Conservation (phyloP, 2,888 invertebrate genomes). For the Erpobdella octoculata region DNA sequence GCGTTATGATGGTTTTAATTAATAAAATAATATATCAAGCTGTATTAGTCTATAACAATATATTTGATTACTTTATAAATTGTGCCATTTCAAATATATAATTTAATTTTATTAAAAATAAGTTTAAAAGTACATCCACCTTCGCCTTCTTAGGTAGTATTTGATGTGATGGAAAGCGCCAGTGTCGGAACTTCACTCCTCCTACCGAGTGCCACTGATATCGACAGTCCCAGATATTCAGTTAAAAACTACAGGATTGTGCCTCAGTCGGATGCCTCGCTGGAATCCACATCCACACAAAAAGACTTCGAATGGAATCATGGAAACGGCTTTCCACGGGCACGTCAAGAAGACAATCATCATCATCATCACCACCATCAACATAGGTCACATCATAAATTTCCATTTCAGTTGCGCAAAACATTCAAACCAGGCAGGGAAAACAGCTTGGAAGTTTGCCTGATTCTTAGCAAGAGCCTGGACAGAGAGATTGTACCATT, state of each 20-base stretch:
- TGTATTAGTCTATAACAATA: neutral
- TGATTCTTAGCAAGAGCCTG: conserved; percentile 33
- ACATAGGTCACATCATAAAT: neutral
- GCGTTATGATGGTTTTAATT: no score
- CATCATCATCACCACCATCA: conserved; percentile 2
- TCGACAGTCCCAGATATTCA: conserved; percentile 29
- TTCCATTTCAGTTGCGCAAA: conserved; percentile 33
- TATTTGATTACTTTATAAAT: neutral
- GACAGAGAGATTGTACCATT: conserved; percentile 35
- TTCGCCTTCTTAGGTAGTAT: conserved; percentile 27
- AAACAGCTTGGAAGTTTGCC: conserved; percentile 31
- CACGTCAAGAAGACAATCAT: neutral
- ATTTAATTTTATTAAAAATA: no score
- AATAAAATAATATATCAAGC: neutral
- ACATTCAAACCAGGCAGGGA: conserved; percentile 24
- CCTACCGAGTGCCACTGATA: conserved; percentile 34
- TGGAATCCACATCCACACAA: neutral
- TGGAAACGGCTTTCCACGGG: neutral
- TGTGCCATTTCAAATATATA: no score
- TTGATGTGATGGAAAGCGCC: conserved; percentile 35
- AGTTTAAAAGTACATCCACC: neutral
- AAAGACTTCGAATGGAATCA: neutral
- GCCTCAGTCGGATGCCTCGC: neutral
- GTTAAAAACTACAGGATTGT: conserved; percentile 28
- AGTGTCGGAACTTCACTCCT: conserved; percentile 29